Evolutionary conservation across 2,113 vertebrate species (phyloP), one percentile per base, ranked within the genome.

Genomic region (Hyperopisus bebe): DNA sequence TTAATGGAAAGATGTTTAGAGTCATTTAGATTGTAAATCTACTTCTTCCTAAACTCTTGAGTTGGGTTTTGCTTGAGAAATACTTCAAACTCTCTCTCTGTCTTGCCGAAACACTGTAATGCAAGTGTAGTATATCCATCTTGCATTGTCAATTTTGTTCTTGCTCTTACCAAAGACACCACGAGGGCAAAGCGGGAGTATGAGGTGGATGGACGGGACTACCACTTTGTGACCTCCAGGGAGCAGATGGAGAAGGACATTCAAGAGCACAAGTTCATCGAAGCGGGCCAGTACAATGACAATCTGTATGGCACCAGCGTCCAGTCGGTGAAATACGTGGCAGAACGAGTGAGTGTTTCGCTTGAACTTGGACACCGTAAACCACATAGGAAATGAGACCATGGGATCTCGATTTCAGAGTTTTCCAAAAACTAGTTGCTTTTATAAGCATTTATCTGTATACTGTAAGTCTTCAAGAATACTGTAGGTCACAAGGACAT

Each of bases 211-310:
- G 97, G 97, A 42, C 96, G 97, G 91, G 98, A 99, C 95, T 99
- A 99, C 93, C 98, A 99, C 94, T 99, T 99, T 92, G 97, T 99
- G 93, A 96, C 94, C 94, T 99, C 98, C 91, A 96, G 98, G 94
- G 98, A 99, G 92, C 98, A 99, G 94, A 99, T 99, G 98, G 98
- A 99, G 93, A 98, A 97, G 92, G 98, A 99, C 91, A 99, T 99
- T 90, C 98, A 99, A 96, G 98, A 99, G 95, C 98, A 99, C 97
- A 99, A 99, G 94, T 99, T 99, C 93, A 99, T 99, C 87, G 98
- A 99, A 94, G 98, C 98, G 0, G 98, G 98, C 91, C 98, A 99
- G 94, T 99, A 99, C 95, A 99, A 99, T 3, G 98, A 99, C 93
- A 99, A 99, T 93, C 96, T 99, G 89, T 99, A 99, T 39, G 98